Percentiles rank a stretch among this genome's conserved stretches.
These are phyloP conservation scores for Papilio aristodemus DNA, from an alignment of 1,140 invertebrate species.

Conservation along the genomic window DNA sequence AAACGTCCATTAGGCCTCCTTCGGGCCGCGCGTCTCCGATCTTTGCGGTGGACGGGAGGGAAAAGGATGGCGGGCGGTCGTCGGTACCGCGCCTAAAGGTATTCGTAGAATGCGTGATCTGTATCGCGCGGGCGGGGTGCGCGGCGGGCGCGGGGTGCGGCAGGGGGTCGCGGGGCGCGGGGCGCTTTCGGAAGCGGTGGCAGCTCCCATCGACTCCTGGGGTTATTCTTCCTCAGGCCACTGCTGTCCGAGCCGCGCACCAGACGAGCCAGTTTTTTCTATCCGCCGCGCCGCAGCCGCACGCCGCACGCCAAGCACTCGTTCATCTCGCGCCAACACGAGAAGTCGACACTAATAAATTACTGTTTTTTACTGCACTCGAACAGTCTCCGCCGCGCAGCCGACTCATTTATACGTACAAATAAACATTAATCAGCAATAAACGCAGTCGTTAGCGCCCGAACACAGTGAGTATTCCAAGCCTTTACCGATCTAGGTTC, in stretches of 20 bases:
- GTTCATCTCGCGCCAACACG: slow-evolving; percentile 77
- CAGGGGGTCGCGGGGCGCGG: slow-evolving; percentile 63
- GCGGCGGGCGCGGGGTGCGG: slow-evolving; percentile 65
- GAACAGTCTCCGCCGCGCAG: slow-evolving; percentile 73
- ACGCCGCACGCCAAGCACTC: slow-evolving; percentile 73
- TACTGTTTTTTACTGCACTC: slow-evolving; percentile 77
- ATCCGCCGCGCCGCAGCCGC: slow-evolving; percentile 63
- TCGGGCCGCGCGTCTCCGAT: slow-evolving; percentile 52
- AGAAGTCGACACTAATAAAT: slow-evolving; percentile 80
- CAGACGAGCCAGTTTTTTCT: slow-evolving; percentile 76
- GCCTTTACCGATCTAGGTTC: slow-evolving; percentile 59
- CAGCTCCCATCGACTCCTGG: slow-evolving; percentile 80
- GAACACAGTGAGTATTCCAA: slow-evolving; percentile 73
- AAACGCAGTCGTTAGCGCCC: slow-evolving; percentile 70
- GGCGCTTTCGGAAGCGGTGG: slow-evolving; percentile 79
- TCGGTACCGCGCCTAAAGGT: slow-evolving; percentile 68
- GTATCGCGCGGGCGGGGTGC: slow-evolving; percentile 66
- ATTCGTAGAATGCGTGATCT: slow-evolving; percentile 80
- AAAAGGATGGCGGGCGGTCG: slow-evolving; percentile 70
- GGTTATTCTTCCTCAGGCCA: slow-evolving; percentile 81
- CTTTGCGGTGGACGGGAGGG: slow-evolving; percentile 61
- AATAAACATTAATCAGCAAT: slow-evolving; percentile 77
- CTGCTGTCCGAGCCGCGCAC: slow-evolving; percentile 77
- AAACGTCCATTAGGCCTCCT: slow-evolving; percentile 73
- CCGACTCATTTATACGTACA: slow-evolving; percentile 78